A percentile compares a stretch with the other conserved stretches of the same genome.
These are phyloP conservation scores for Discoglossus pictus DNA, from an alignment of 2,797 vertebrate species.

Conservation along the genomic window DNA sequence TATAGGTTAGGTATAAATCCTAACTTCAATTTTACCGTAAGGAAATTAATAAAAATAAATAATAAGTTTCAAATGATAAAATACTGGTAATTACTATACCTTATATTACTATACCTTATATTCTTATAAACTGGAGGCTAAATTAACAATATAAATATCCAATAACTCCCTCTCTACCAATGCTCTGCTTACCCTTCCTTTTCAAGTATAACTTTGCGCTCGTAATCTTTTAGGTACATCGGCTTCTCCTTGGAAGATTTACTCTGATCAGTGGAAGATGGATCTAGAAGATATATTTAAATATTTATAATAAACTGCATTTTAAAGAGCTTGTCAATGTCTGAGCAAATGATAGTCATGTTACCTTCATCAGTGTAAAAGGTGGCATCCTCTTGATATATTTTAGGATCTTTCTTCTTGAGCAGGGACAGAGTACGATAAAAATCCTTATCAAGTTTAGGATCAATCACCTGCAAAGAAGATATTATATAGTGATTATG, in stretches of 20 bases:
- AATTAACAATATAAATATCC: too few species aligned
- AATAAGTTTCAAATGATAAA: too few species aligned
- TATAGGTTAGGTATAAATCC: too few species aligned
- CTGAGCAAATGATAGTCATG: too few species aligned
- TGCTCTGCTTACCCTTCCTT: conserved; percentile 77
- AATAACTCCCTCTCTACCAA: too few species aligned
- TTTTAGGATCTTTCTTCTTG: conserved; percentile 87
- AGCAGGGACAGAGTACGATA: conserved; percentile 86
- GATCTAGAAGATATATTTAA: conserved; percentile 1
- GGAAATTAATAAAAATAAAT: too few species aligned
- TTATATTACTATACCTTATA: too few species aligned
- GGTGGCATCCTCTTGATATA: conserved; percentile 76
- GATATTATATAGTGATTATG: background rate
- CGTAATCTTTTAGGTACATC: conserved; percentile 89
- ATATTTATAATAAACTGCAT: too few species aligned
- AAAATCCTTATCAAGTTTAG: conserved; percentile 80
- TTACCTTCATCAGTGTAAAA: conserved; percentile 77
- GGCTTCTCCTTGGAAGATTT: conserved; percentile 65
- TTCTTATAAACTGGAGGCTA: too few species aligned
- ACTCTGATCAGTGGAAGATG: background rate
- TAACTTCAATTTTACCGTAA: too few species aligned
- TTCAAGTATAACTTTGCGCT: conserved; percentile 86
- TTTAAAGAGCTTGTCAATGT: too few species aligned
- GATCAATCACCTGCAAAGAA: conserved; percentile 76
- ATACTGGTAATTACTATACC: too few species aligned